Base-by-base conservation (phyloP, 2,113 vertebrate species). In the Aegypius monachus region DNA sequence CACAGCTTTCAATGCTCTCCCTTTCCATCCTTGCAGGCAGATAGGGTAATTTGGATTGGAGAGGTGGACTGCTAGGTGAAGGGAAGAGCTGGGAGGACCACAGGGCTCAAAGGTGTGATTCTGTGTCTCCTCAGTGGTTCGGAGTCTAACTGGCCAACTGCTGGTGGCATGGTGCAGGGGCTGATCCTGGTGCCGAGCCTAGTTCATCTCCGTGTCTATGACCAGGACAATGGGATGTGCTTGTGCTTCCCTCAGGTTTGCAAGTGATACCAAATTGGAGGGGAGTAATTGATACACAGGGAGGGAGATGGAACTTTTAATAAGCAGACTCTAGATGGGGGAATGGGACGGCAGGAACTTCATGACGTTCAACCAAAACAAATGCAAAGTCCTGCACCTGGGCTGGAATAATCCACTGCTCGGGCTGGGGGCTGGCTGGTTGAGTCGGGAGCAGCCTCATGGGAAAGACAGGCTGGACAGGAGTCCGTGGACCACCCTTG, bases 231-330 rank as follows among this genome's bases (percentile, higher is more conserved):
- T 0, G 5, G 13, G 20, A 42, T 56, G 22, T 55, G 16, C 59
- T 81, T 81, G 6, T 50, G 18, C 32, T 61, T 84, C 38, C 27
- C 27, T 59, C 36, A 23, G 42, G 14, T 72, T 83, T 68, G 53
- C 25, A 50, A 20, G 25, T 50, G 38, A 27, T 75, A 10, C 9
- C 52, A 31, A 4, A 11, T 11, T 43, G 38, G 31, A 88, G 40
- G 19, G 7, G 22, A 21, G 7, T 25, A 34, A 11, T 43, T 0
- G 1, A 17, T 31, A 42, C 2, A 1, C 17, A 18, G 29, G 13
- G 38, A 63, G 10, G 52, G 6, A 75, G 21, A 34, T 3, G 16
- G 9, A 20, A 9, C 23, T 70, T 87, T 3, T 29, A 48, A 7
- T n/a, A 17, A 52, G 2, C 8, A 40, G 56, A 7, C 15, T 80